These are phyloP conservation scores for Pristionchus japonicus DNA, from an alignment of 2,888 invertebrate genomes.

Conservation along the genomic window DNA sequence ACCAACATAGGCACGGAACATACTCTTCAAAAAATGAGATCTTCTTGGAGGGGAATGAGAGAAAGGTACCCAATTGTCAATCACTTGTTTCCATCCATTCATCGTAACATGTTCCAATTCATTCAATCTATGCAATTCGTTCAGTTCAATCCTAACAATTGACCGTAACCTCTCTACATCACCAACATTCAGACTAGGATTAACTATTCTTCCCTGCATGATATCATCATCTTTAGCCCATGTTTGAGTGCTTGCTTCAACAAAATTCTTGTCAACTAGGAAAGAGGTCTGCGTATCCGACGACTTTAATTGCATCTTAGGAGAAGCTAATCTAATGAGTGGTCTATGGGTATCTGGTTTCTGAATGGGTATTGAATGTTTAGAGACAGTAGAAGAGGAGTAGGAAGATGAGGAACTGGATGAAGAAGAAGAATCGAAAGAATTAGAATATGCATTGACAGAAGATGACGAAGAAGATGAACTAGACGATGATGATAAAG, in stretches of 20 bases:
- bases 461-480: conserved; percentile 29
- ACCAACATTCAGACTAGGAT: neutral
- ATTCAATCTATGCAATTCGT: conserved; percentile 11
- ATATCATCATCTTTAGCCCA: neutral
- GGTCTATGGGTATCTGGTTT: neutral
- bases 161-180: conserved; percentile 20
- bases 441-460: neutral
- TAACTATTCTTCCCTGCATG: neutral
- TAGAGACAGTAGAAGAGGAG: neutral
- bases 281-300: neutral
- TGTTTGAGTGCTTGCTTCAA: neutral
- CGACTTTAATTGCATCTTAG: neutral
- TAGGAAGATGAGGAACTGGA: neutral
- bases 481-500: neutral
- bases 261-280: neutral
- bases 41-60: conserved; percentile 3
- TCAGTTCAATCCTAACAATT: neutral
- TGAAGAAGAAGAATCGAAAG: neutral
- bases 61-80: neutral
- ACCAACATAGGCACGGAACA: conserved; percentile 21
- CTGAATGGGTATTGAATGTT: neutral
- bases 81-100: conserved; percentile 11
- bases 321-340: neutral
- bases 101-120: neutral
- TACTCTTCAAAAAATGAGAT: neutral